phyloP scores from a whole-genome alignment of 2,797 vertebrate genomes.

The Zenarchopterus dispar region DNA sequence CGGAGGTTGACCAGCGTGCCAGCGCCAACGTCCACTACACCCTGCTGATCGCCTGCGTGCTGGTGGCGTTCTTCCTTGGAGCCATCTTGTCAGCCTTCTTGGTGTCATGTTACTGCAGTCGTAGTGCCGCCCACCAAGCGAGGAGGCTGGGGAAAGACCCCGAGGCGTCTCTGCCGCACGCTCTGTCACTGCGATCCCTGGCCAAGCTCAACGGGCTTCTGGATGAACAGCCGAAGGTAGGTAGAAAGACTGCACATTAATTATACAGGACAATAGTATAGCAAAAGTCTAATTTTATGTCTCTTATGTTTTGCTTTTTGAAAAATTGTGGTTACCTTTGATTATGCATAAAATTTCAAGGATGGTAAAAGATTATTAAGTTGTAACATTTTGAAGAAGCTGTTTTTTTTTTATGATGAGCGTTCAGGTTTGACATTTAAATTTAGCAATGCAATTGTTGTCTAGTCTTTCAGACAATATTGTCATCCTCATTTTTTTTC shows the following conservation, averaged over 20 bases:
- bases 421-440: too few relatives aligned
- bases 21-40: constrained; percentile 82
- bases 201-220: constrained; percentile 85
- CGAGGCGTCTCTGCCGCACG: constrained; percentile 79
- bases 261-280: too few relatives aligned
- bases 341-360: too few relatives aligned
- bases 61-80: constrained; percentile 87
- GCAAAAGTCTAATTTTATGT: too few relatives aligned
- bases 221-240: constrained; percentile 73
- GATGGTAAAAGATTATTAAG: too few relatives aligned
- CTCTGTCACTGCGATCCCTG: constrained; percentile 84
- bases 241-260: background rate
- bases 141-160: constrained; percentile 75
- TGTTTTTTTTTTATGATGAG: too few relatives aligned
- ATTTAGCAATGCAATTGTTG: too few relatives aligned
- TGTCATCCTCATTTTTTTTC: too few relatives aligned
- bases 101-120: constrained; percentile 87
- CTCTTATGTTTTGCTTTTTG: too few relatives aligned
- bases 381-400: too few relatives aligned
- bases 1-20: constrained; percentile 57
- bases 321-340: too few relatives aligned
- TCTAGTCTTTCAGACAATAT: too few relatives aligned
- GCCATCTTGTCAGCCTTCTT: constrained; percentile 85
- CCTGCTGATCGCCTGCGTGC: constrained; percentile 85
- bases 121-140: constrained; percentile 51